phyloP scores from a whole-genome alignment of 2,113 vertebrate genomes.

The Clarias macrocephalus region DNA sequence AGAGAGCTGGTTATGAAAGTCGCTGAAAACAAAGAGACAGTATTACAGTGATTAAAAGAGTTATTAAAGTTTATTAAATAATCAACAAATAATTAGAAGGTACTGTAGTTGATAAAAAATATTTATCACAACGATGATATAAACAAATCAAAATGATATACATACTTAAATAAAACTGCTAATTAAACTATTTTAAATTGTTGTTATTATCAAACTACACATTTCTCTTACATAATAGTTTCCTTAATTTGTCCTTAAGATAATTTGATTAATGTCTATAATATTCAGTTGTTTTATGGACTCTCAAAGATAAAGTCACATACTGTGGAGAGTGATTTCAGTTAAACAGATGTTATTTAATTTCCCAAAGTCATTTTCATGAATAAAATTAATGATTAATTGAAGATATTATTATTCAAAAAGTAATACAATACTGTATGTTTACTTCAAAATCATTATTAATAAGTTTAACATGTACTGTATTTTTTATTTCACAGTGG shows the following conservation, averaged over 20 bases:
- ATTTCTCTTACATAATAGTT: neutral
- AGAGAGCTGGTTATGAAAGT: constrained; percentile 76
- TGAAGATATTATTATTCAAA: neutral
- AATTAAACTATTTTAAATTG: neutral
- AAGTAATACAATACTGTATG: too few species aligned
- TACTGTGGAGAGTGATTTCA: neutral
- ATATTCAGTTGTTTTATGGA: neutral
- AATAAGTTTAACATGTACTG: neutral
- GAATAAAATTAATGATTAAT: neutral
- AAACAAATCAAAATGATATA: neutral
- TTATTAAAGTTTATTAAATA: neutral
- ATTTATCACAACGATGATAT: neutral
- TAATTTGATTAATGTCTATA: neutral
- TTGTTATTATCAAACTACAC: neutral
- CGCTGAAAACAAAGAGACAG: constrained; percentile 16
- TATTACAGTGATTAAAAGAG: neutral
- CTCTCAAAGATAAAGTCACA: neutral
- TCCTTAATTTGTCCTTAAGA: neutral
- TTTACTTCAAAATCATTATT: neutral
- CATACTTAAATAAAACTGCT: neutral
- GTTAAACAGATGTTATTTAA: neutral
- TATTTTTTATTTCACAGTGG: too few species aligned
- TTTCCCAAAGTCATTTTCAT: neutral
- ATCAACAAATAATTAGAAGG: neutral
- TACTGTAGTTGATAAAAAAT: neutral